Conservation (phyloP, 1,140 invertebrate species). For the Cepaea nemoralis region DNA sequence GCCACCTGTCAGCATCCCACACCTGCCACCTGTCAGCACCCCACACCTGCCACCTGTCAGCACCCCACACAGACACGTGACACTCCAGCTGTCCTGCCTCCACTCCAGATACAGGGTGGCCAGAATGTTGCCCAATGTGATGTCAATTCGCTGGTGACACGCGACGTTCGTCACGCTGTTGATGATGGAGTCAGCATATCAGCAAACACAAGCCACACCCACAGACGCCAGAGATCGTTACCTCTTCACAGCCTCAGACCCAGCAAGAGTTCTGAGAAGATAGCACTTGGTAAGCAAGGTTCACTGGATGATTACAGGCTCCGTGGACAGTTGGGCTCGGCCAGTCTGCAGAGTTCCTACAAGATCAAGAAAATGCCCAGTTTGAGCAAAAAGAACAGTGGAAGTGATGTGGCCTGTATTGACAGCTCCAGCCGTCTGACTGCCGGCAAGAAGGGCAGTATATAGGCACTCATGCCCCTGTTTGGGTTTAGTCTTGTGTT, state of each 20-base stretch:
- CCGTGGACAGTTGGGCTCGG: background rate
- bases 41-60: background rate
- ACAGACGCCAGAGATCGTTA: background rate
- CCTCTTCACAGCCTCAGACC: background rate
- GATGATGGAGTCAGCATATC: no score
- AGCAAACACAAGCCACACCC: background rate
- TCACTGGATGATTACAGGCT: background rate
- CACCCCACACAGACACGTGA: background rate
- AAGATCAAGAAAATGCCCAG: background rate
- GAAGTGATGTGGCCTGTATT: background rate
- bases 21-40: no score
- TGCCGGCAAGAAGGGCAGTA: background rate
- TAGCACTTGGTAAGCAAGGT: background rate
- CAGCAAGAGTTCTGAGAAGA: background rate
- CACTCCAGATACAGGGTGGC: background rate
- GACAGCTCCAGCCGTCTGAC: background rate
- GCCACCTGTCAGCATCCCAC: background rate
- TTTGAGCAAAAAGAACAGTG: background rate
- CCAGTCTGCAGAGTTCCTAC: background rate
- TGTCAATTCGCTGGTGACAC: background rate
- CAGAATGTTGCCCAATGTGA: background rate
- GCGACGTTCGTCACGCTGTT: background rate
- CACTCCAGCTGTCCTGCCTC: background rate
- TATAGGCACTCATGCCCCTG: no score
- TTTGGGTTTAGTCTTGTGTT: no score